phyloP scores from a whole-genome alignment of 2,113 vertebrate genomes.

The Indicator maculatus region DNA sequence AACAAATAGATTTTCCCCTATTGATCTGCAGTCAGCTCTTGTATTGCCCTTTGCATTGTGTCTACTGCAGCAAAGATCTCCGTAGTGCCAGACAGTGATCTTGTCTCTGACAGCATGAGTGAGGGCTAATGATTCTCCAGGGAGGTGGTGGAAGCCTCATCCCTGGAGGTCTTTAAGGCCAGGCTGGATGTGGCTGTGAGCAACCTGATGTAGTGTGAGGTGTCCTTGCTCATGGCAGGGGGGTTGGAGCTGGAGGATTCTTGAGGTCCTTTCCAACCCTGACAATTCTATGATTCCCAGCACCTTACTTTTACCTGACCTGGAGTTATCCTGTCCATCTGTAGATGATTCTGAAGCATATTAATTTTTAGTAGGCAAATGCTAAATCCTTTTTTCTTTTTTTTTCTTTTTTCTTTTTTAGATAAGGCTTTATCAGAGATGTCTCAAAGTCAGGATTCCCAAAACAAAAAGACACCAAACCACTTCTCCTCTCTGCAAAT shows the following conservation, averaged over 20 bases:
- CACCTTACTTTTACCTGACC: neutral
- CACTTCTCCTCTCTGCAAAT: neutral
- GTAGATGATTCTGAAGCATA: neutral
- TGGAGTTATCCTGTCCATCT: neutral
- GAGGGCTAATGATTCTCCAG: neutral
- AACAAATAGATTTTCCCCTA: neutral
- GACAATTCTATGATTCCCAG: neutral
- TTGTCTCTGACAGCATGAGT: neutral
- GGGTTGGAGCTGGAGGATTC: no score
- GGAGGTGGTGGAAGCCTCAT: no score
- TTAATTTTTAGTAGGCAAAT: neutral
- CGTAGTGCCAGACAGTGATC: neutral
- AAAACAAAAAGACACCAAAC: neutral
- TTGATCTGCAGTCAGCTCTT: neutral
- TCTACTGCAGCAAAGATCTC: neutral
- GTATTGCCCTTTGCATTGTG: neutral
- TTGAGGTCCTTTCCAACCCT: no score
- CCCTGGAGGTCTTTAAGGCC: no score
- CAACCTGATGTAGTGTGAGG: no score
- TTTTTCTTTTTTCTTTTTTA: neutral
- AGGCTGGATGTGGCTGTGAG: no score
- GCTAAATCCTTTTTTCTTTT: neutral
- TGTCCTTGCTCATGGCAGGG: no score
- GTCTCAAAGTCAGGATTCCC: neutral
- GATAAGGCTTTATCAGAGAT: neutral